Conservation (phyloP, 2,888 invertebrate species). For the Parnassius glacialis region DNA sequence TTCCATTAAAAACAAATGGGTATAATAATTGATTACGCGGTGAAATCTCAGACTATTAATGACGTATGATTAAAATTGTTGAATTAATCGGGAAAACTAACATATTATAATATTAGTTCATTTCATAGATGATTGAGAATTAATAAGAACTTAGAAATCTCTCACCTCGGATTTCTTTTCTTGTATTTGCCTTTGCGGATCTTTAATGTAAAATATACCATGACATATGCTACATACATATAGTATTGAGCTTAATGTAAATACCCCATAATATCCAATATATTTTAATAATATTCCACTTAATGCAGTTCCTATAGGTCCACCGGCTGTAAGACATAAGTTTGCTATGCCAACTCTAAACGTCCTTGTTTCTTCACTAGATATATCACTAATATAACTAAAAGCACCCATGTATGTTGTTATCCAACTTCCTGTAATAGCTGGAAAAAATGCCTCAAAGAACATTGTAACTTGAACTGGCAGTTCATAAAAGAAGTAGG, state of each 20-base stretch:
- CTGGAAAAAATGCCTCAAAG: slow-evolving; percentile 75
- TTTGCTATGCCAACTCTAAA: slow-evolving; percentile 81
- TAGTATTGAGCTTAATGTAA: slow-evolving; percentile 60
- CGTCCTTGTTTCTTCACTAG: slow-evolving; percentile 79
- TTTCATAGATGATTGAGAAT: too few relatives aligned
- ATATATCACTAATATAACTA: slow-evolving; percentile 82
- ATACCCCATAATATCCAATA: slow-evolving; percentile 78
- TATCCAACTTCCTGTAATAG: slow-evolving; percentile 79
- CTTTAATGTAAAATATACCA: slow-evolving; percentile 64
- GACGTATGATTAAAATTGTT: too few relatives aligned
- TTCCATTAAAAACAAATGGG: too few relatives aligned
- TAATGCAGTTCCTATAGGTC: slow-evolving; percentile 64
- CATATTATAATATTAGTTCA: too few relatives aligned
- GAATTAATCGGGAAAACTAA: too few relatives aligned
- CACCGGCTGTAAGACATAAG: slow-evolving; percentile 64
- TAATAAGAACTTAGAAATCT: background rate
- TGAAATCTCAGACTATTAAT: too few relatives aligned
- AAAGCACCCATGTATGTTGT: slow-evolving; percentile 79
- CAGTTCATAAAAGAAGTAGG: slow-evolving; percentile 76
- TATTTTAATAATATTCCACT: slow-evolving; percentile 64
- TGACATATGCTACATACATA: slow-evolving; percentile 67
- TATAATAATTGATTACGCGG: too few relatives aligned
- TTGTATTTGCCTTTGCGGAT: slow-evolving; percentile 46
- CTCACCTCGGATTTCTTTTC: slow-evolving; percentile 46
- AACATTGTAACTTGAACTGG: slow-evolving; percentile 77